Conservation (phyloP, 2,888 invertebrate genomes). For the Chrysolina americana region DNA sequence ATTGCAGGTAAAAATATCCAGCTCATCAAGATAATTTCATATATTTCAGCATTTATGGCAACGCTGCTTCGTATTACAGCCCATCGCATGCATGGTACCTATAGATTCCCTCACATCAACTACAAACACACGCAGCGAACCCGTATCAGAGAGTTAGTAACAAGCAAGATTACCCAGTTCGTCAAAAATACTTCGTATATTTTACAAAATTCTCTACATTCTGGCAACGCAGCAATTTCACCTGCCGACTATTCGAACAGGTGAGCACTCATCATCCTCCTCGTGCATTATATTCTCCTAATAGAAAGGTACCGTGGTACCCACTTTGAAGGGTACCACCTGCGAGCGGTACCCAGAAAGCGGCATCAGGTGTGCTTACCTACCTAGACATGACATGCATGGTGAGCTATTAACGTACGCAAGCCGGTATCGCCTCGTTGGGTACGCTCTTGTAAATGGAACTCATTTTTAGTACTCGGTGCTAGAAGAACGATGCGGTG, state of each 20-base stretch:
- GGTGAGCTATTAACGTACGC: constrained; percentile 21
- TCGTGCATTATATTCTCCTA: constrained; percentile 36
- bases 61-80: too few relatives aligned
- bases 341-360: constrained; percentile 46
- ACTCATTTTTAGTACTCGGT: constrained; percentile 32
- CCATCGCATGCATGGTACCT: too few relatives aligned
- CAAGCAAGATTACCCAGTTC: too few relatives aligned
- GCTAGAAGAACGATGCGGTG: constrained; percentile 28
- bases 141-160: too few relatives aligned
- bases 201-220: neutral
- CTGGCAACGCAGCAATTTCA: constrained; percentile 30
- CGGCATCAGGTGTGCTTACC: constrained; percentile 28
- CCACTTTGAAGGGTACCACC: constrained; percentile 49
- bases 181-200: neutral
- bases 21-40: too few relatives aligned
- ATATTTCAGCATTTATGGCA: too few relatives aligned
- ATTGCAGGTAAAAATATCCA: too few relatives aligned
- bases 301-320: constrained; percentile 49
- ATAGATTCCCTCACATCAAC: neutral
- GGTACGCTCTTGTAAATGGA: constrained; percentile 27
- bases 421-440: constrained; percentile 29
- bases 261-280: constrained; percentile 28
- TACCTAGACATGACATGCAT: constrained; percentile 30
- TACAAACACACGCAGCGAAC: neutral
- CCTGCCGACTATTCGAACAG: constrained; percentile 31